Evolutionary conservation across 2,888 invertebrate genomes (phyloP), one percentile per base, ranked within the genome.

Genomic region (Callosobruchus maculatus): DNA sequence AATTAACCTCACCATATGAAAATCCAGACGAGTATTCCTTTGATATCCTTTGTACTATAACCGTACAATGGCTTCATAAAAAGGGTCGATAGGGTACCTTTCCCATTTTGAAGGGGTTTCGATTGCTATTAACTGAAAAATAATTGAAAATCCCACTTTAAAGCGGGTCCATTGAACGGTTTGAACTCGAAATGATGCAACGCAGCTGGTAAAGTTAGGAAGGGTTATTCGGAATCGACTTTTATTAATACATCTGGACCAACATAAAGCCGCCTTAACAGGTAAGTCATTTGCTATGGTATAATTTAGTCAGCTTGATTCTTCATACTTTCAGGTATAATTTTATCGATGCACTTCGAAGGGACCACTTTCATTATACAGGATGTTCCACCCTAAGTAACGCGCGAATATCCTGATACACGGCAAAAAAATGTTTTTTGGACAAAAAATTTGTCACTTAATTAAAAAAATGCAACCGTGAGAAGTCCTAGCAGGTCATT

Each of bases 61-160:
- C 49, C 49, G 49, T 18, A 49, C 49, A 13, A 49, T 49, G 49
- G 49, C 49, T 49, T 49, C 13, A 49, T 49, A 49, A 49, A 49
- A 49, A 18, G 1, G 49, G 13, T 18, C 49, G 4, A 1, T 49
- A 7, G 26, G 26, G 26, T 49, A 49, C 5, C 49, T 49, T 49
- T 49, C 4, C 49, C 49, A 1, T 49, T 49, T 49, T 49, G 7
- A 18, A 49, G 18, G 3, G 49, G 49, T 49, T 5, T 49, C 49
- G 49, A 49, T 49, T 49, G 49, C 49, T 49, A 49, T 49, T 49
- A 49, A 7, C 49, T 49, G 74, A 70, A 22, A 26, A 31, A n/a
- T 74, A 74, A 74, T 74, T 74, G 74, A 74, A 71, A 70, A 71
- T 74, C 71, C 22, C 26, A 71, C 71, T 70, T 49, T 7, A 74